Conservation (phyloP, 2,797 vertebrate genomes). For the Onychomys arenicola region DNA sequence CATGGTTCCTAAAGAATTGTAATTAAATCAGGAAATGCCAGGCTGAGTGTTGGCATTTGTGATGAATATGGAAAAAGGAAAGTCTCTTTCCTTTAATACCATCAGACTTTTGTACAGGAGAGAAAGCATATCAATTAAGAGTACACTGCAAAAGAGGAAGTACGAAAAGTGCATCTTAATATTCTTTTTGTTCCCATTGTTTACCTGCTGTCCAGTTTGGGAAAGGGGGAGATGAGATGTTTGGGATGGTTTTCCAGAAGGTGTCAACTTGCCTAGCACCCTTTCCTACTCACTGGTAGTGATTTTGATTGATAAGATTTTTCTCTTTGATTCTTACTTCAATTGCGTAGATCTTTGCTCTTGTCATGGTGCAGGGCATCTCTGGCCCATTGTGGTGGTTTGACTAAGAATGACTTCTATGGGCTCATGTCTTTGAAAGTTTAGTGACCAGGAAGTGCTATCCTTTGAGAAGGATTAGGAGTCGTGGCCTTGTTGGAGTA, state of each 20-base stretch:
- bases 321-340: background rate
- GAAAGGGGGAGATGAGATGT: background rate
- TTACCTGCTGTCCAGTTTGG: background rate
- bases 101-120: background rate
- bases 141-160: background rate
- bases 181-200: background rate
- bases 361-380: background rate
- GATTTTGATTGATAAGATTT: background rate
- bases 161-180: background rate
- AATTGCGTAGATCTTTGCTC: background rate
- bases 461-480: background rate
- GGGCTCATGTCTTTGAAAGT: background rate
- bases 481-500: background rate
- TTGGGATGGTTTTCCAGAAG: background rate
- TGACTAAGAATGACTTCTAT: background rate
- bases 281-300: background rate
- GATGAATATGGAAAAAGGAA: constrained; percentile 11
- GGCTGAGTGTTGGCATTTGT: background rate
- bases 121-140: background rate
- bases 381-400: background rate
- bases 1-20: background rate
- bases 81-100: background rate
- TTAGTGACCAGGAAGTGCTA: background rate
- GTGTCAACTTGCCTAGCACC: background rate
- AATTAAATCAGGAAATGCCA: background rate